A percentile compares a stretch with the other conserved stretches of the same genome.
phyloP scores from a whole-genome alignment of 1,140 invertebrate species.

The Polypedilum pembai region DNA sequence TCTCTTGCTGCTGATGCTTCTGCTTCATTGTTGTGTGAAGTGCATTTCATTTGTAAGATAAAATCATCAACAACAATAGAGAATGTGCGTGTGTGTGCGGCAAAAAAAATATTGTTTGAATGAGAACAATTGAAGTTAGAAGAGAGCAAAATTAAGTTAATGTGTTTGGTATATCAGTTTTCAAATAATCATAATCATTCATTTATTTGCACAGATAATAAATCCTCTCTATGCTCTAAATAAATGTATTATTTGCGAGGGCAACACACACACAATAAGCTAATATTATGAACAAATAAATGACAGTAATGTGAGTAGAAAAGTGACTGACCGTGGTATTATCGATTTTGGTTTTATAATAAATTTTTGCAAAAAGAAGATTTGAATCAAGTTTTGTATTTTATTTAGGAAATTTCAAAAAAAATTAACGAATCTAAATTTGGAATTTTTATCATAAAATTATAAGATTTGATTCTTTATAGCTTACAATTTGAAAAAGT shows the following conservation, averaged over 20 bases:
- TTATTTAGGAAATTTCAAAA: no score
- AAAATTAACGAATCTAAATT: no score
- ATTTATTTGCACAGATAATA: slow-evolving; percentile 28
- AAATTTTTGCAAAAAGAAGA: no score
- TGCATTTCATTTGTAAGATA: slow-evolving; percentile 20
- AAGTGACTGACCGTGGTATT: no score
- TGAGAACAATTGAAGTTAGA: background rate
- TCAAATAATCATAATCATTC: slow-evolving; percentile 26
- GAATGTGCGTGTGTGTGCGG: no score
- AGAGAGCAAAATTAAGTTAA: background rate
- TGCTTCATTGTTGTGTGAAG: background rate
- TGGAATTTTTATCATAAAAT: no score
- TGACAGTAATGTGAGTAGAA: background rate
- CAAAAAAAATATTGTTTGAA: background rate
- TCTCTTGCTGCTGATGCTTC: background rate
- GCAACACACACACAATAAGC: background rate
- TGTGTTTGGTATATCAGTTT: slow-evolving; percentile 28
- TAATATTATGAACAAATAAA: slow-evolving; percentile 7
- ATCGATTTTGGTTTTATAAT: no score
- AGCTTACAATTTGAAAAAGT: no score
- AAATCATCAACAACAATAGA: background rate
- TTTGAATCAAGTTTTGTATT: no score
- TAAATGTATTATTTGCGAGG: background rate
- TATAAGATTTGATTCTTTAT: no score
- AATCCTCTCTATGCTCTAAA: slow-evolving; percentile 19